A percentile compares a stretch with the other conserved stretches of the same genome.
Evolutionary conservation across 2,113 vertebrate genomes (phyloP).

Genomic region (Nettapus auritus): DNA sequence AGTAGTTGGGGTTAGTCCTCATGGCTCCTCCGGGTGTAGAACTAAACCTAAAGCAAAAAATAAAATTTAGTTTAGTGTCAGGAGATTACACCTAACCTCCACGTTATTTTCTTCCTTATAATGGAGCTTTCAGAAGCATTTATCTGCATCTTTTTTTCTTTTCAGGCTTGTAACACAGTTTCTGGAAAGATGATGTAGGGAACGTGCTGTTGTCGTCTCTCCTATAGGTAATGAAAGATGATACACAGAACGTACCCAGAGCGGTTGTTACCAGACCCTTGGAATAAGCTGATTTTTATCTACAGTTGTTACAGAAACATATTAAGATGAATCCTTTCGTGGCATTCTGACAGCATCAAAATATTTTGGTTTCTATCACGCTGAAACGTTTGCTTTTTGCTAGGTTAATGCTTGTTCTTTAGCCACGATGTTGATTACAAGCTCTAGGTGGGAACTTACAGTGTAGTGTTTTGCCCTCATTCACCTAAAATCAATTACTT

Average conservation of each 20-base stretch:
- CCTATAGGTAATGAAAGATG: background rate
- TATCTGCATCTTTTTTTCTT: background rate
- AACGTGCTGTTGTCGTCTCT: background rate
- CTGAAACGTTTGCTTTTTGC: background rate
- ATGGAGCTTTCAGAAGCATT: background rate
- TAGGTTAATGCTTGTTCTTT: background rate
- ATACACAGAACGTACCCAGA: background rate
- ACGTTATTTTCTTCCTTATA: background rate
- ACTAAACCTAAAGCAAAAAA: conserved; percentile 56
- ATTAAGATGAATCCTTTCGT: background rate
- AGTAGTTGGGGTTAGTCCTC: conserved; percentile 30
- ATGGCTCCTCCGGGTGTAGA: conserved; percentile 31
- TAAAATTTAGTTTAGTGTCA: background rate
- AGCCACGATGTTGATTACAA: background rate
- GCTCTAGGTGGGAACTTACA: background rate
- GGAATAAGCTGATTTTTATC: background rate
- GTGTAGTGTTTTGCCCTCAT: background rate
- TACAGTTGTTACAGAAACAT: background rate
- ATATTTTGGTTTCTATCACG: background rate
- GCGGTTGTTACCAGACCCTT: background rate
- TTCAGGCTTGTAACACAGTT: background rate
- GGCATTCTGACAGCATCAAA: background rate
- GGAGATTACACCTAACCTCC: background rate
- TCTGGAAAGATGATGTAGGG: background rate
- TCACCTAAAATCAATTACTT: background rate